These are phyloP conservation scores for Thymelicus acteon DNA, from an alignment of 2,888 invertebrate species.

Conservation along the genomic window DNA sequence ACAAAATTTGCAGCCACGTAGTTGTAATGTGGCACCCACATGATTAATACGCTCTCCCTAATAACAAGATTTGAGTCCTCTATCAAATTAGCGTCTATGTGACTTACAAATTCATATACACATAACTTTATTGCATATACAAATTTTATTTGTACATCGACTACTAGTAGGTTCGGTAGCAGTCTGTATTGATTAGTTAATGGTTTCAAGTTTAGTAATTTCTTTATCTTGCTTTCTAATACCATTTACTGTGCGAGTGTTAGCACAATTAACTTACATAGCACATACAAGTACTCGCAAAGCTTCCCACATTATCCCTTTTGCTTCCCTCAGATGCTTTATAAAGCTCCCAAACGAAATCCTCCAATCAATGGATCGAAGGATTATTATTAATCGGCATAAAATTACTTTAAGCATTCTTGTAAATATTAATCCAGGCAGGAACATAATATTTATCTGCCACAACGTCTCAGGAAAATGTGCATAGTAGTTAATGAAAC, in stretches of 20 bases:
- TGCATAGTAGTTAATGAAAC: background rate
- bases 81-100: background rate
- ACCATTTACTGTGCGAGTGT: slow-evolving; percentile 39
- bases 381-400: slow-evolving; percentile 1
- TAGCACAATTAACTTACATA: slow-evolving; percentile 42
- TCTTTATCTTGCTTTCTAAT: background rate
- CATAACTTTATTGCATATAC: background rate
- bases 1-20: too few species aligned
- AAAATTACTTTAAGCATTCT: slow-evolving; percentile 39
- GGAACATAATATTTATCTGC: too few species aligned
- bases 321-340: slow-evolving; percentile 27
- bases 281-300: slow-evolving; percentile 39
- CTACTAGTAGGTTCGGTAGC: slow-evolving; percentile 11
- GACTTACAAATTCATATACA: background rate
- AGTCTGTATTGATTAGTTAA: slow-evolving; percentile 25
- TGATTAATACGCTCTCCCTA: too few species aligned
- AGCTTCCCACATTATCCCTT: slow-evolving; percentile 40
- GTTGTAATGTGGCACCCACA: too few species aligned
- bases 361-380: background rate
- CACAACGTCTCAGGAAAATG: background rate
- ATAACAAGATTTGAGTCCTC: too few species aligned
- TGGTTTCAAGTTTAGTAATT: slow-evolving; percentile 43
- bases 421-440: background rate
- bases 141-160: background rate
- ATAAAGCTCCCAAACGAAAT: slow-evolving; percentile 18